Evolutionary conservation across 2,113 vertebrate species (phyloP).

Genomic region (Gasterosteus nipponicus): DNA sequence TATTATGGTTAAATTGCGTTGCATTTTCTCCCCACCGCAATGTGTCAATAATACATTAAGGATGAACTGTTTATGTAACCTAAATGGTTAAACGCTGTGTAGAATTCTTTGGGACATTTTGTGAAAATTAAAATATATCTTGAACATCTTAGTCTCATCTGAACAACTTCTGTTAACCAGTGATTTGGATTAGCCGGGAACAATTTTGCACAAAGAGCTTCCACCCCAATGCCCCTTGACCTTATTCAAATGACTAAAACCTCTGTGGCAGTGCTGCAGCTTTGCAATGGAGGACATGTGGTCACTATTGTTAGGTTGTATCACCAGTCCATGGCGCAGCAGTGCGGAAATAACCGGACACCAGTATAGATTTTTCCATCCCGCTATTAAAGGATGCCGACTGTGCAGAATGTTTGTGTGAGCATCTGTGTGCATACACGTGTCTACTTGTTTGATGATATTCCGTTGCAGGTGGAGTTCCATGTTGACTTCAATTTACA

Average conservation of each 20-base stretch:
- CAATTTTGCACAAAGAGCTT: constrained; percentile 40
- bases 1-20: constrained; percentile 33
- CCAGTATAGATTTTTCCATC: constrained; percentile 83
- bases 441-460: constrained; percentile 7
- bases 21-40: neutral
- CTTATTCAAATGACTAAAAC: constrained; percentile 52
- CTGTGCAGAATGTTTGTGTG: constrained; percentile 38
- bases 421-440: constrained; percentile 39
- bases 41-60: constrained; percentile 14
- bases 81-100: neutral
- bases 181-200: constrained; percentile 50
- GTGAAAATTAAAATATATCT: neutral
- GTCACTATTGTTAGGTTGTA: constrained; percentile 56
- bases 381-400: constrained; percentile 64
- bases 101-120: neutral
- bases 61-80: neutral
- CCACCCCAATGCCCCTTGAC: constrained; percentile 37
- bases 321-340: constrained; percentile 42
- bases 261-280: constrained; percentile 27
- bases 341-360: constrained; percentile 74
- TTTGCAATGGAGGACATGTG: constrained; percentile 62
- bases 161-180: constrained; percentile 35
- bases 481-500: constrained; percentile 24
- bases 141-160: neutral
- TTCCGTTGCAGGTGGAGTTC: constrained; percentile 9